These are phyloP conservation scores for Ennomos quercinarius DNA, from an alignment of 2,888 invertebrate genomes.

Conservation along the genomic window DNA sequence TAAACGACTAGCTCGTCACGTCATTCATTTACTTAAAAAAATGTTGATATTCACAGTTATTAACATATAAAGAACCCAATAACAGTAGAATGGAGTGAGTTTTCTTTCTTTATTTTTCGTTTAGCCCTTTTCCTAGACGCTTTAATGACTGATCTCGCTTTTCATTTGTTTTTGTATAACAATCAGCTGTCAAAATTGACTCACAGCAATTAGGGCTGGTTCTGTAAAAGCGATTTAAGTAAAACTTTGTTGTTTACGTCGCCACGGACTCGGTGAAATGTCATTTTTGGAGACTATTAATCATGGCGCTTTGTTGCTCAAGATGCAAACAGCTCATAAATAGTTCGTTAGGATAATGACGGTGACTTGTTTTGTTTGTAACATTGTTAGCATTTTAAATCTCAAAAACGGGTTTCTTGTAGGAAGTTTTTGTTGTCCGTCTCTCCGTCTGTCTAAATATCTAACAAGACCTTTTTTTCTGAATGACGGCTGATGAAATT, in stretches of 20 bases:
- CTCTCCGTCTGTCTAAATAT: too few relatives aligned
- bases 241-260: conserved; percentile 69
- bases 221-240: conserved; percentile 64
- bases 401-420: conserved; percentile 8
- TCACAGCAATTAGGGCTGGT: conserved; percentile 63
- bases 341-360: conserved; percentile 52
- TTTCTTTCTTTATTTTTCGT: conserved; percentile 21
- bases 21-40: too few relatives aligned
- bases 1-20: too few relatives aligned
- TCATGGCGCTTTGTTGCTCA: conserved; percentile 61
- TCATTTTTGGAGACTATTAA: conserved; percentile 64
- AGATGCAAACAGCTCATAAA: conserved; percentile 64
- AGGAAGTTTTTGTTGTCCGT: background rate
- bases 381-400: conserved; percentile 31
- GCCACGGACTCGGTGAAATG: conserved; percentile 54
- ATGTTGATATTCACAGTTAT: too few relatives aligned
- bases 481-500: too few relatives aligned
- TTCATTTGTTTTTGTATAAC: conserved; percentile 57
- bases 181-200: conserved; percentile 69
- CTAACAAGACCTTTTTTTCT: too few relatives aligned
- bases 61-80: too few relatives aligned
- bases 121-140: conserved; percentile 12
- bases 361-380: conserved; percentile 34
- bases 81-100: background rate
- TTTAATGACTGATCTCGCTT: conserved; percentile 35